These are phyloP conservation scores for Ariolimax columbianus DNA, from an alignment of 2,888 invertebrate species.

Conservation along the genomic window DNA sequence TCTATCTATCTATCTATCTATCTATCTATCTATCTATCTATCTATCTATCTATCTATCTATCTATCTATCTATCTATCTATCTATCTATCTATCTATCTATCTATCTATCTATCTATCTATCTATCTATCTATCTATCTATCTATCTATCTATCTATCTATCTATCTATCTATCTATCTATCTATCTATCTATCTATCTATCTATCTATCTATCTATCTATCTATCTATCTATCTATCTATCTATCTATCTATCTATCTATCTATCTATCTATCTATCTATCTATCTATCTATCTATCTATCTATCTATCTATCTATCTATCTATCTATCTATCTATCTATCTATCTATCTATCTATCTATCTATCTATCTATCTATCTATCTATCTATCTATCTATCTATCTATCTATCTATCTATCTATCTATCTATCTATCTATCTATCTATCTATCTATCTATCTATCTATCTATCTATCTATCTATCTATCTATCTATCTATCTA, in stretches of 20 bases:
- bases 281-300: constrained; percentile 14
- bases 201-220: constrained; percentile 14
- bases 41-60: neutral
- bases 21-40: neutral
- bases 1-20: neutral
- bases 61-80: neutral
- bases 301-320: constrained; percentile 14
- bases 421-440: constrained; percentile 14
- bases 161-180: no score
- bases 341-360: constrained; percentile 14
- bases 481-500: constrained; percentile 14
- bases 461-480: constrained; percentile 14
- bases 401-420: constrained; percentile 14
- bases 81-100: no score
- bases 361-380: constrained; percentile 14
- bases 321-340: constrained; percentile 14
- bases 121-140: no score
- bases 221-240: constrained; percentile 14
- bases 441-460: constrained; percentile 14
- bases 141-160: no score
- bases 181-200: constrained; percentile 10
- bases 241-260: constrained; percentile 14
- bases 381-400: constrained; percentile 14
- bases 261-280: constrained; percentile 14
- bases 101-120: no score